Percentiles rank a stretch among this genome's conserved stretches.
These are phyloP conservation scores for Nemotelus nigrinus DNA, from an alignment of 2,888 invertebrate species.

Conservation along the genomic window DNA sequence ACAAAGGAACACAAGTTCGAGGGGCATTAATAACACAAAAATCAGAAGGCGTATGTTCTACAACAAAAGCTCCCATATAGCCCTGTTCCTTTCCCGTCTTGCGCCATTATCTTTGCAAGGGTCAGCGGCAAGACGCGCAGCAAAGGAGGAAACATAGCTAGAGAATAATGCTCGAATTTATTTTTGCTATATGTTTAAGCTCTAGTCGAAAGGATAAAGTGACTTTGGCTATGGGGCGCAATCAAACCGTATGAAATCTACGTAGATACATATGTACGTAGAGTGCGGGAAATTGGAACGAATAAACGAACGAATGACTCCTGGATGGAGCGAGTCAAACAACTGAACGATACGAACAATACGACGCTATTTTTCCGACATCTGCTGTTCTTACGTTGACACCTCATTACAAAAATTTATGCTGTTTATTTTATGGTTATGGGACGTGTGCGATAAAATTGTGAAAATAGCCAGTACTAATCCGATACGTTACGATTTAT, in stretches of 20 bases:
- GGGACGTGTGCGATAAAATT: constrained; percentile 46
- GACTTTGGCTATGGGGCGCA: constrained; percentile 9
- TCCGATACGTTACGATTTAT: constrained; percentile 40
- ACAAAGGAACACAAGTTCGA: constrained; percentile 42
- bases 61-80: constrained; percentile 22
- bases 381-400: constrained; percentile 49
- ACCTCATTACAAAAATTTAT: constrained; percentile 50
- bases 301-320: constrained; percentile 1
- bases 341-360: constrained; percentile 32
- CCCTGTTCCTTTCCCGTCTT: not conserved
- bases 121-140: not conserved
- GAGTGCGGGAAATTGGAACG: not conserved
- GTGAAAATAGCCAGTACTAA: constrained; percentile 43
- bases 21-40: constrained; percentile 44
- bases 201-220: constrained; percentile 37
- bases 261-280: not conserved
- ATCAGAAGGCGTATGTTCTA: constrained; percentile 29
- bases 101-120: not conserved
- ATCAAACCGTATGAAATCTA: constrained; percentile 13
- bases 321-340: not conserved
- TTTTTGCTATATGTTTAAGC: constrained; percentile 39
- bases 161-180: constrained; percentile 47
- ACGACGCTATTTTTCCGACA: constrained; percentile 43
- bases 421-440: constrained; percentile 49
- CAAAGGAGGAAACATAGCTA: constrained; percentile 21